Evolutionary conservation across 92 coral and sea anemone species (phyloP).

Genomic region (Porites divaricata): DNA sequence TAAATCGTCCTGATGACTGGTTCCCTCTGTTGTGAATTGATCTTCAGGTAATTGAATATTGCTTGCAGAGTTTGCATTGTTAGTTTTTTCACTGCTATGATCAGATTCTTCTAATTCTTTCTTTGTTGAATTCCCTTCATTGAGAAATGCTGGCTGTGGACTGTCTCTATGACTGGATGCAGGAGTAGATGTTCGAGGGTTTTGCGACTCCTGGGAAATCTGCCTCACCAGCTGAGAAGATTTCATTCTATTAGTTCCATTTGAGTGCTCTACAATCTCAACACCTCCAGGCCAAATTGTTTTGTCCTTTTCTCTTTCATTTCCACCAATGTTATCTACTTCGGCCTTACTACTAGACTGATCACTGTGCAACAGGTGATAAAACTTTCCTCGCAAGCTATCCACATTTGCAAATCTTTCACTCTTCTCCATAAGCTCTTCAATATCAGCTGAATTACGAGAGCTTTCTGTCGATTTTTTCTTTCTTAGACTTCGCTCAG

Average conservation of each 20-base stretch:
- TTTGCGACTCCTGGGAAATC: constrained; percentile 20
- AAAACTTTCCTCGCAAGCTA: constrained; percentile 22
- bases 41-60: background rate
- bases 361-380: constrained; percentile 1
- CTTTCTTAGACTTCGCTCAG: constrained; percentile 68
- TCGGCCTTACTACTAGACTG: constrained; percentile 18
- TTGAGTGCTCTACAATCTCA: constrained; percentile 62
- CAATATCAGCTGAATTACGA: constrained; percentile 22
- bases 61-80: constrained; percentile 5
- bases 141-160: background rate
- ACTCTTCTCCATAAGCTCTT: constrained; percentile 28
- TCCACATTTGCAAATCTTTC: constrained; percentile 29
- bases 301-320: constrained; percentile 19
- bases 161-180: constrained; percentile 11
- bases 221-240: constrained; percentile 34
- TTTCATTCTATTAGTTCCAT: constrained; percentile 40
- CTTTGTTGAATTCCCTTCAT: background rate
- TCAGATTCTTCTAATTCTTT: constrained; percentile 12
- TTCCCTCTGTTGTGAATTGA: background rate
- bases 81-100: background rate
- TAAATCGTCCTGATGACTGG: background rate
- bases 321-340: constrained; percentile 2
- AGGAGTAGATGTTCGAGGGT: constrained; percentile 70
- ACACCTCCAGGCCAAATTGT: constrained; percentile 61
- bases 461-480: constrained; percentile 7